A percentile compares a stretch with the other conserved stretches of the same genome.
Conservation (phyloP, 2,113 vertebrate genomes). For the Carollia perspicillata region DNA sequence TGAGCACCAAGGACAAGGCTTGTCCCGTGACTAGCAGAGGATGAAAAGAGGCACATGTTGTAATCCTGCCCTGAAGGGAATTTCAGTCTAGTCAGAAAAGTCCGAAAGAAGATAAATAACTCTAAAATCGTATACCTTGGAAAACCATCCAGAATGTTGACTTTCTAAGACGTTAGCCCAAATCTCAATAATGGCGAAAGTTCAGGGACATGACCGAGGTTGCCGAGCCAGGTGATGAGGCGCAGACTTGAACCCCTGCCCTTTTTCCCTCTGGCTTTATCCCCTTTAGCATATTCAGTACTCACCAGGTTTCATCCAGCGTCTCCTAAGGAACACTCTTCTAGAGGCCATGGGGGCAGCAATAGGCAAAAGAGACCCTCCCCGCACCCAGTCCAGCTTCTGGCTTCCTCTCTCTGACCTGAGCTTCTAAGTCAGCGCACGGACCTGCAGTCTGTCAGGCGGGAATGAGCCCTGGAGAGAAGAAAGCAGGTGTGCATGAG, state of each 20-base stretch:
- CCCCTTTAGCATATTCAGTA: neutral
- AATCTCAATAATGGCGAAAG: neutral
- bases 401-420: neutral
- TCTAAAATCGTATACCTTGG: neutral
- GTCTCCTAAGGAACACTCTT: neutral
- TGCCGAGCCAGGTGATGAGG: neutral
- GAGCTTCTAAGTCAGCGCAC: neutral
- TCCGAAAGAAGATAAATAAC: neutral
- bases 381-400: fast-evolving
- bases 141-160: neutral
- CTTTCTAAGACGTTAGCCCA: neutral
- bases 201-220: neutral
- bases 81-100: neutral
- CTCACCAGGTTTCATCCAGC: neutral
- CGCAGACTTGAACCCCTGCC: fast-evolving
- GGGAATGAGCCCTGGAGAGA: neutral
- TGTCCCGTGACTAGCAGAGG: neutral
- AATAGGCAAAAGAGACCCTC: neutral
- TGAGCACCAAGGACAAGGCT: neutral
- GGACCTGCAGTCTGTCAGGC: fast-evolving
- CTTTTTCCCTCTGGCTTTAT: neutral
- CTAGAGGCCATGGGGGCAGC: fast-evolving
- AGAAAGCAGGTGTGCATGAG: neutral
- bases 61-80: neutral
- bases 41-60: neutral